Base-by-base conservation (phyloP, 1,140 invertebrate species). In the Lepidurus packardi region DNA sequence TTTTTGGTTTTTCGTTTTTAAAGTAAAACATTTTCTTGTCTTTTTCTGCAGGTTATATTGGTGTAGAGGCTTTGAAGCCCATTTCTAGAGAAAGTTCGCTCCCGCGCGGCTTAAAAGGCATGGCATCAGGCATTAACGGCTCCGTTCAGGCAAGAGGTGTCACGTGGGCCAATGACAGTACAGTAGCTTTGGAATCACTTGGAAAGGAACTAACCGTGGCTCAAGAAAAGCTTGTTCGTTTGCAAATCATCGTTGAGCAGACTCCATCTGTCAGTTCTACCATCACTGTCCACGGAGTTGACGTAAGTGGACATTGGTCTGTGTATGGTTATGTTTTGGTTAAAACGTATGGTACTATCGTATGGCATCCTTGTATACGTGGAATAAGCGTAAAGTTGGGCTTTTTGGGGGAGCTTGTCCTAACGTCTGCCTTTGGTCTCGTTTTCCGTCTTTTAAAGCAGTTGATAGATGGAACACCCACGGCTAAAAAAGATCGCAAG, bases 401-500 rank as follows among this genome's bases (percentile, higher is more conserved):
- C 53, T 65, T 65, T 65, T 65, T 65, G 53, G 53, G 45, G 53
- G 25, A 73, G 24, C 24, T 76, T 78, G n/a, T 78, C 41, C 24
- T 77, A 45, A 73, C 78, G 75, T 73, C 76, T 78, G 21, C 34
- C 7, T 73, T 78, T 16, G 76, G 13, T 47, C 45, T 77, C 45
- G n/a, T 47, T 42, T 77, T 43, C 42, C 24, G 13, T 21, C 16
- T 65, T 13, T n/a, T 21, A 21, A 21, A 65, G 21, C 53, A 65
- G 53, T 65, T 65, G 13, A 65, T 65, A 65, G 53, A 65, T 21
- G 53, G 53, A 65, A 90, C 89, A 0, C 89, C 89, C 1, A 89
- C 88, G 82, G 87, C 90, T 1, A 91, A 91, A 83, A 91, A 91
- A 82, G 89, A 90, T 80, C 85, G 89, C 1, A 89, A 88, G 81